Base-by-base conservation (phyloP, 2,797 vertebrate genomes). In the Chloroceryle inda region DNA sequence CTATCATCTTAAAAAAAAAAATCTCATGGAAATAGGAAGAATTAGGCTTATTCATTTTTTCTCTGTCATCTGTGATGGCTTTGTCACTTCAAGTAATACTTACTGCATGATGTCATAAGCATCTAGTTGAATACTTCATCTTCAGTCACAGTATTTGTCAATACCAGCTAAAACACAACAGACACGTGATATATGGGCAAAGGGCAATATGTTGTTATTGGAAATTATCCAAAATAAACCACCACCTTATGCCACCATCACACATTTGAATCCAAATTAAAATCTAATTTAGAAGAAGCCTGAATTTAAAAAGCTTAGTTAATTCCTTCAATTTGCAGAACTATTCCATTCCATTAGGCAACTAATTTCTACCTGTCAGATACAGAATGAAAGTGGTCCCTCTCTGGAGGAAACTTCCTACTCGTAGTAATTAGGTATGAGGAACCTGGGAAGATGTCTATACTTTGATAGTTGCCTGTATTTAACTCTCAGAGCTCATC, bases 331-430 rank as follows among this genome's bases (percentile, higher is more conserved):
- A 97, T 97, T 98, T 98, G 87, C 96, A 96, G 96, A 97, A 96
- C 68, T 94, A 97, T 96, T 97, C 96, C 96, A 97, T 99, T 98
- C 97, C 97, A 99, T 99, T 99, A 98, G 97, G 98, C 97, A 97
- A 98, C 98, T 98, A 98, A 99, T 99, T 99, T 99, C 97, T 98
- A 98, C 98, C 98, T 98, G 98, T 98, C 98, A 98, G 98, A 98
- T 96, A 97, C n/a, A 73, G 97, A 98, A 97, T 96, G 97, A 98
- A 98, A 99, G 97, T 89, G 91, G 96, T 97, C 95, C 96, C 97
- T 98, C 98, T 97, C 98, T 97, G 96, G 98, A 98, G 98, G 94
- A 97, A 97, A 91, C 95, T 97, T 98, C 90, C 95, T 93, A 94
- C 97, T 98, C 98, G 94, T 94, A 91, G 85, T 98, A 99, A 99